phyloP scores from a whole-genome alignment of 2,113 vertebrate species.

The Emydura subglobosa region DNA sequence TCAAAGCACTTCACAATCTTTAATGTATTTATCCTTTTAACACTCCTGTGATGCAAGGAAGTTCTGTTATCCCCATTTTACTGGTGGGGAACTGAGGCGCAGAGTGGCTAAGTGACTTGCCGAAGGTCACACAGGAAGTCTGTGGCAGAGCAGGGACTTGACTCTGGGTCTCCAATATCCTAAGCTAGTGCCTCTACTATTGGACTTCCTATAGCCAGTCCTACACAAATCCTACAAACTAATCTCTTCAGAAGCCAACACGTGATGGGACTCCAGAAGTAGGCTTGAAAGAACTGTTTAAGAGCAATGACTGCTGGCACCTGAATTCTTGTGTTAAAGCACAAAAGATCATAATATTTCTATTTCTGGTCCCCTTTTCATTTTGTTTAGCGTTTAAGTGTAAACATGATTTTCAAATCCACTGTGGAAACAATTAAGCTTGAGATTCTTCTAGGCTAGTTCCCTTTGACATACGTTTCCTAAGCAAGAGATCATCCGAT shows the following conservation, averaged over 20 bases:
- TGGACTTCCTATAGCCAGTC: neutral
- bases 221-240: too few species aligned
- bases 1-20: neutral
- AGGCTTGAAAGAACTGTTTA: neutral
- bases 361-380: neutral
- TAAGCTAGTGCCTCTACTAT: neutral
- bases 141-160: neutral
- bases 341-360: neutral
- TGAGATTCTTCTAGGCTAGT: constrained; percentile 1
- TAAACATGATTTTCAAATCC: neutral
- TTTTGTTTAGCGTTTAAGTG: neutral
- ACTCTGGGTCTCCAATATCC: neutral
- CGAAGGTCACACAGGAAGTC: neutral
- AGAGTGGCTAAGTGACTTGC: neutral
- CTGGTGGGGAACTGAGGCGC: neutral
- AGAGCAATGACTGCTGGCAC: neutral
- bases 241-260: neutral
- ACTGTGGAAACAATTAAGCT: neutral
- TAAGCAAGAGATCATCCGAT: constrained; percentile 10
- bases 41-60: neutral
- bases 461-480: constrained; percentile 50
- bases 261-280: neutral
- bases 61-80: neutral
- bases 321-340: neutral
- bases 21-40: neutral